A percentile compares a stretch with the other conserved stretches of the same genome.
These are phyloP conservation scores for Melitaea cinxia DNA, from an alignment of 1,140 invertebrate species.

Conservation along the genomic window DNA sequence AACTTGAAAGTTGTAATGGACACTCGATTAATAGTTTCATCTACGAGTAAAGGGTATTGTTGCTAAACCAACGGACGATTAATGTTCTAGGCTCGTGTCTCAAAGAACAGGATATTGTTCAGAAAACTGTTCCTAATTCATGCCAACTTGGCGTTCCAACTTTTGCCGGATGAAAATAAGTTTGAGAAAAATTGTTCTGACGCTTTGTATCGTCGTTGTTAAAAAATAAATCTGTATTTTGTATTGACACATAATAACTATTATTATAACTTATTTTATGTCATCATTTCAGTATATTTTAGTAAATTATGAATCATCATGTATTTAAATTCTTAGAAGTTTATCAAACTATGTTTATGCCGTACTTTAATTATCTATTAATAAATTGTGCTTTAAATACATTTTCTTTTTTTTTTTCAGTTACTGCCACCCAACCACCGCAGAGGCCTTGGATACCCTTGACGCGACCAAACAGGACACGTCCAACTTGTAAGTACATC, in stretches of 20 bases:
- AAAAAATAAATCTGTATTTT: too few relatives aligned
- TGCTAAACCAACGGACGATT: constrained; percentile 5
- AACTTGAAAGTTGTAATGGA: neutral
- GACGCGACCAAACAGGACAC: constrained; percentile 91
- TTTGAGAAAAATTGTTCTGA: neutral
- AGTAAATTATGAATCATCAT: too few relatives aligned
- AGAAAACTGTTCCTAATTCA: neutral
- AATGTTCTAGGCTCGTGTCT: constrained; percentile 14
- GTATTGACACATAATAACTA: too few relatives aligned
- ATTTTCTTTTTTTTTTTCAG: constrained; percentile 84
- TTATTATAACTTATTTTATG: too few relatives aligned
- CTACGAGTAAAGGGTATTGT: constrained; percentile 9
- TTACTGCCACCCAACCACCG: constrained; percentile 93
- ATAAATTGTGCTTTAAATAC: neutral
- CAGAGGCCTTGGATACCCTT: constrained; percentile 96
- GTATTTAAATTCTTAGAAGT: too few relatives aligned
- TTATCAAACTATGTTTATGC: too few relatives aligned
- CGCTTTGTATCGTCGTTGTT: neutral
- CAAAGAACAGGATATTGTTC: constrained; percentile 4
- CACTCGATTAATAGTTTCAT: constrained; percentile 2
- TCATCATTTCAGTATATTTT: too few relatives aligned
- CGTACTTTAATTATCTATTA: neutral
- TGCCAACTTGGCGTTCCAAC: constrained; percentile 10
- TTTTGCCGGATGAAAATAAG: neutral
- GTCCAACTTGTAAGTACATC: constrained; percentile 91